Percentiles rank a stretch among this genome's conserved stretches.
phyloP scores from a whole-genome alignment of 2,113 vertebrate genomes.

The Campylomormyrus numenius region DNA sequence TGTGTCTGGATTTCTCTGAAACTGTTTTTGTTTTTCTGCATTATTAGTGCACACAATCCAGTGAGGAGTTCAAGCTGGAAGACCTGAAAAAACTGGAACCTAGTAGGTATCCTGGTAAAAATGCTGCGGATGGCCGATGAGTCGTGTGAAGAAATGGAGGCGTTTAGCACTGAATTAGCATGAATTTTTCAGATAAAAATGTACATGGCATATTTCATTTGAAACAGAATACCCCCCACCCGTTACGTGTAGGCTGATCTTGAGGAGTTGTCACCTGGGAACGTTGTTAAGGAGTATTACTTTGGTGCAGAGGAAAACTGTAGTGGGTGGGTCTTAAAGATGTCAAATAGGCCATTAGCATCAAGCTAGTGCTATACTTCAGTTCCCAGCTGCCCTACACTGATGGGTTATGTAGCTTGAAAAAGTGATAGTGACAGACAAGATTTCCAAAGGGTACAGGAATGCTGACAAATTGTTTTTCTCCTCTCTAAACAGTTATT shows the following conservation, averaged over 20 bases:
- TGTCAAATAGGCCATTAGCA: not conserved
- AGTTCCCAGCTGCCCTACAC: not conserved
- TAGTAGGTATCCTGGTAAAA: conserved; percentile 56
- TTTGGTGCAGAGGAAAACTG: not conserved
- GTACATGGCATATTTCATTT: not conserved
- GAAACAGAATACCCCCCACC: not conserved
- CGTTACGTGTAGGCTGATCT: not conserved
- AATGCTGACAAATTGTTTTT: not conserved
- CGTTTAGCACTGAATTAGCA: not conserved
- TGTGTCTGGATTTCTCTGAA: not conserved
- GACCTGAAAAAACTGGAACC: conserved; percentile 94
- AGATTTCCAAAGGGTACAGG: not conserved
- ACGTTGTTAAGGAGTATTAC: not conserved
- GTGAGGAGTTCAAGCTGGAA: conserved; percentile 91
- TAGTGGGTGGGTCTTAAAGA: not conserved
- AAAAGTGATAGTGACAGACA: not conserved
- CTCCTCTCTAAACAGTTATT: conserved; percentile 69
- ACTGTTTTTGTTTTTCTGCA: not conserved
- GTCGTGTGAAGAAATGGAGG: not conserved
- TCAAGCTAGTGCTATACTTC: not conserved
- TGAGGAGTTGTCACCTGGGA: not conserved
- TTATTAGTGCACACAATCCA: conserved; percentile 76
- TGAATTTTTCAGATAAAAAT: not conserved
- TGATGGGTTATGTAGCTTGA: not conserved
- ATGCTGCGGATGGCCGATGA: not conserved